Percentiles rank a stretch among this genome's conserved stretches.
Evolutionary conservation across 2,888 invertebrate genomes (phyloP).

Genomic region (Pasiphila rectangulata): DNA sequence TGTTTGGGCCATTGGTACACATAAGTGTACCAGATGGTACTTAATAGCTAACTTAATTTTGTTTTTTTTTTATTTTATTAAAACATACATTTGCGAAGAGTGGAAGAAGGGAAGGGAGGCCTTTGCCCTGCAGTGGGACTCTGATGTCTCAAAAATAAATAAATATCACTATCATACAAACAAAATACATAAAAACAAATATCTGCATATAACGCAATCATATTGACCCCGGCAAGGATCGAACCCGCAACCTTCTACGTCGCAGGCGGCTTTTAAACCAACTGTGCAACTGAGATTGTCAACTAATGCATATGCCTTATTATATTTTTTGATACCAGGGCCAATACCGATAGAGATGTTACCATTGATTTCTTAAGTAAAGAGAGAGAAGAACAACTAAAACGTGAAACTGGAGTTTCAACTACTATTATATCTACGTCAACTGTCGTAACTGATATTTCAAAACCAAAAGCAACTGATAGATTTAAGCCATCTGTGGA

Average conservation of each 20-base stretch:
- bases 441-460: background rate
- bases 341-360: slow-evolving; percentile 51
- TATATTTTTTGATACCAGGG: slow-evolving; percentile 39
- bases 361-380: slow-evolving; percentile 57
- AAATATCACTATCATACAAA: no score
- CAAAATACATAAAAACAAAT: no score
- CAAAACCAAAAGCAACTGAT: background rate
- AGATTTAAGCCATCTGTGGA: background rate
- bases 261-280: no score
- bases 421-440: slow-evolving; percentile 2
- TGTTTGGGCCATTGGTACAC: no score
- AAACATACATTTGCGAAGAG: no score
- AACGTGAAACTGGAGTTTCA: slow-evolving; percentile 46
- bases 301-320: background rate
- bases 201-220: no score
- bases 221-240: no score
- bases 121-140: no score
- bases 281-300: background rate
- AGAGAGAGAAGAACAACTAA: slow-evolving; percentile 65
- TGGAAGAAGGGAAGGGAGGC: no score
- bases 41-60: background rate
- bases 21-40: no score
- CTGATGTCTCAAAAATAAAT: no score
- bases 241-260: no score
- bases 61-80: background rate